phyloP scores from a whole-genome alignment of 35 echinoderm and acorn worm species.

The Eucidaris tribuloides region DNA sequence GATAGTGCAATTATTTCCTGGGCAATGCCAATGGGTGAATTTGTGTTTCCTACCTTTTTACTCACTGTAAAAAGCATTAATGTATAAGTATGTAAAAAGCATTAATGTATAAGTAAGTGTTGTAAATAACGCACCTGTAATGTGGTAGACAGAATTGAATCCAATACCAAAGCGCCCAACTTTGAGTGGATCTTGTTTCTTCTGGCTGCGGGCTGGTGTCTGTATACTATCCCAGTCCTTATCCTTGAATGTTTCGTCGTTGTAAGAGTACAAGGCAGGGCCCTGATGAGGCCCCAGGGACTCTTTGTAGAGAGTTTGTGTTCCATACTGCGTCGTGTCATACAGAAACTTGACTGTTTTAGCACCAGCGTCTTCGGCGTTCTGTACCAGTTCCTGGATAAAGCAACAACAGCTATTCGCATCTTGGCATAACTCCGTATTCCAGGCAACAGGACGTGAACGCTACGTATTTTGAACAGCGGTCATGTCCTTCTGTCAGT shows the following conservation, averaged over 20 bases:
- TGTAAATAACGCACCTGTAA: too few relatives aligned
- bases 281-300: constrained; percentile 44
- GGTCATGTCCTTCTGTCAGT: too few relatives aligned
- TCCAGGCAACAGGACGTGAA: too few relatives aligned
- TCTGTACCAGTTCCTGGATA: constrained; percentile 76
- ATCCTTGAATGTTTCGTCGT: constrained; percentile 55
- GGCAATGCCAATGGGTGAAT: too few relatives aligned
- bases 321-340: constrained; percentile 46
- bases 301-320: constrained; percentile 20
- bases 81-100: too few relatives aligned
- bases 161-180: constrained; percentile 94
- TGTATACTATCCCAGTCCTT: constrained; percentile 82
- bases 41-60: too few relatives aligned
- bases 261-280: constrained; percentile 79
- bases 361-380: constrained; percentile 91
- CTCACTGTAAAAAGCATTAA: too few relatives aligned
- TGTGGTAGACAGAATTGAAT: constrained; percentile 90
- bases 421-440: too few relatives aligned
- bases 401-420: neutral
- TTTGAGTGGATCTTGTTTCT: constrained; percentile 73
- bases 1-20: too few relatives aligned
- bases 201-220: constrained; percentile 57
- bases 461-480: too few relatives aligned
- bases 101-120: too few relatives aligned
- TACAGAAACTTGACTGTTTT: constrained; percentile 69